Conservation (phyloP, 2,888 invertebrate species). For the Miltochrista miniata region DNA sequence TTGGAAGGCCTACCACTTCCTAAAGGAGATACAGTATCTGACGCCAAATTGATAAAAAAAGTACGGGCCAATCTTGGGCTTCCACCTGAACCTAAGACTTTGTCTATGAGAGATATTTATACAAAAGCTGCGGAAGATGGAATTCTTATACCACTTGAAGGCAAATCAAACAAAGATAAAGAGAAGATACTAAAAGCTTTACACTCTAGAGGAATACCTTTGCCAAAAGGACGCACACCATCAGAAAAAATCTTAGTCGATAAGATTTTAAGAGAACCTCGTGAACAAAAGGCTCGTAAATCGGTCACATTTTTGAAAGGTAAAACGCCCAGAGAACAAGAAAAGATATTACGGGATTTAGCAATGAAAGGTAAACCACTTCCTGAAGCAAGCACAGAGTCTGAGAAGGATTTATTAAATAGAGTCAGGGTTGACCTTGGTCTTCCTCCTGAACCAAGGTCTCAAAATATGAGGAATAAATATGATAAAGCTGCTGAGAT, state of each 20-base stretch:
- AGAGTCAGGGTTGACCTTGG: constrained; percentile 43
- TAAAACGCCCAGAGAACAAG: constrained; percentile 25
- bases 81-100: constrained; percentile 35
- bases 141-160: constrained; percentile 35
- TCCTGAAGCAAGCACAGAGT: constrained; percentile 39
- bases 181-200: constrained; percentile 37
- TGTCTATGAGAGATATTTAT: constrained; percentile 20
- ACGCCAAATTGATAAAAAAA: constrained; percentile 26
- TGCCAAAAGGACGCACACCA: constrained; percentile 42
- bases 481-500: constrained; percentile 35
- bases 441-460: constrained; percentile 41
- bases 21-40: constrained; percentile 38
- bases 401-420: constrained; percentile 38
- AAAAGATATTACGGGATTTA: constrained; percentile 34
- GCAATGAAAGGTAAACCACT: constrained; percentile 29
- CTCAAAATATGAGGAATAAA: constrained; percentile 29
- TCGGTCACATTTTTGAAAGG: too few relatives aligned
- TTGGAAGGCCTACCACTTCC: constrained; percentile 38
- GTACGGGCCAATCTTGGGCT: constrained; percentile 39
- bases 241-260: constrained; percentile 33
- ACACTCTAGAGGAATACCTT: constrained; percentile 33
- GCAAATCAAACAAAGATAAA: constrained; percentile 38
- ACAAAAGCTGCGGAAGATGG: constrained; percentile 20
- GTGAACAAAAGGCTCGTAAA: too few relatives aligned
- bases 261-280: not conserved